These are phyloP conservation scores for Ctenosaura bakeri DNA, from an alignment of 2,797 vertebrate genomes.

Conservation along the genomic window DNA sequence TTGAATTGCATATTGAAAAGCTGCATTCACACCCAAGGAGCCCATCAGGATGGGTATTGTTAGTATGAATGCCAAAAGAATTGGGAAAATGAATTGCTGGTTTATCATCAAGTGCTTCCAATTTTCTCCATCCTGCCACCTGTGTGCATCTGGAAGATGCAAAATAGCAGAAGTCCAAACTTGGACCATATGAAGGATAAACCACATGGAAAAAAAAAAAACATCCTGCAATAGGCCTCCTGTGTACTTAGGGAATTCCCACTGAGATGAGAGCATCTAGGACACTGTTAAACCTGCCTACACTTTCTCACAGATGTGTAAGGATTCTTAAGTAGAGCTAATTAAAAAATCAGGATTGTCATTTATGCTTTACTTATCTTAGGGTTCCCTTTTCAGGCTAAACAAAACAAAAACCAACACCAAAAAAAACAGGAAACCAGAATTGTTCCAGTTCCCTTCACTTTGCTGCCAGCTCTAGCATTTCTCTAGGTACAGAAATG, in stretches of 20 bases:
- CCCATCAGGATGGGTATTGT: slow-evolving; percentile 84
- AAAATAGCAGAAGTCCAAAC: slow-evolving; percentile 74
- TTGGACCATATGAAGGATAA: slow-evolving; percentile 57
- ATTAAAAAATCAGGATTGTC: background rate
- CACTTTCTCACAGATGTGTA: background rate
- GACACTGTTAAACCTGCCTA: background rate
- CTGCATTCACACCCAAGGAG: slow-evolving; percentile 81
- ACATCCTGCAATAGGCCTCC: slow-evolving; percentile 42
- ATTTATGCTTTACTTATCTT: background rate
- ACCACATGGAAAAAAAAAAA: slow-evolving; percentile 61
- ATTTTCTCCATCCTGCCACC: slow-evolving; percentile 82
- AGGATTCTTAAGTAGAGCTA: background rate
- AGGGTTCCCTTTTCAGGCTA: background rate
- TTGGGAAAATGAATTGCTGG: slow-evolving; percentile 81
- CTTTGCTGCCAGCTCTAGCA: background rate
- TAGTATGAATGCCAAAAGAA: slow-evolving; percentile 83
- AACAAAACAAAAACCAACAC: no score
- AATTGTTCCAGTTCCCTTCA: background rate
- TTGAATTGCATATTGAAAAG: slow-evolving; percentile 84
- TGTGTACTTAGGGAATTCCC: background rate
- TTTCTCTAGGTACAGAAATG: background rate
- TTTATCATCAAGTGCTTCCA: slow-evolving; percentile 82
- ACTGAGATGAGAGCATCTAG: background rate
- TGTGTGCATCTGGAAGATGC: slow-evolving; percentile 76
- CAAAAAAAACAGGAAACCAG: background rate